Evolutionary conservation across 2,797 vertebrate species (phyloP), one percentile per base, ranked within the genome.

Genomic region (Rhinoraja longicauda): DNA sequence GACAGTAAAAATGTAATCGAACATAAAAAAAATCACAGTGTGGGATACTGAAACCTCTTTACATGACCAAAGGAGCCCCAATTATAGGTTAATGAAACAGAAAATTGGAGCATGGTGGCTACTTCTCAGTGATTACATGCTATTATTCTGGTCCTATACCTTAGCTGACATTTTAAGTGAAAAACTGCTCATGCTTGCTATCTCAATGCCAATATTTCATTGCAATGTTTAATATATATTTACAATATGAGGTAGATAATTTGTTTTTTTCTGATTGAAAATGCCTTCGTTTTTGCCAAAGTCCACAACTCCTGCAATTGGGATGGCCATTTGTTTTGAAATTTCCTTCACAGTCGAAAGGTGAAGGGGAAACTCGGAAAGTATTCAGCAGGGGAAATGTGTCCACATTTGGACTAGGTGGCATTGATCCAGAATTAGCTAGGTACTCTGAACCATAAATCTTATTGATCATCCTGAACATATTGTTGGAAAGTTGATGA

Each of bases 61-160:
- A 53, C 39, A 57, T 57, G 79, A 82, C 24, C 39, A 57, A 82
- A 64, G 62, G 10, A 88, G 15, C 6, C n/a, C 15, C 59, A 64
- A 88, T 88, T 64, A 88, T 88, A 32, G 7, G 84, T 88, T 88
- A 64, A 67, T 64, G 84, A 88, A 88, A 88, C 84, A 64, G 84
- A 88, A 88, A 88, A 64, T 88, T 64, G n/a, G 5, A 88, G 84
- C 59, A 88, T 64, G 7, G 59, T 88, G 45, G 84, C 59, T 64
- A 62, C 57, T n/a, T 64, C 29, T 1, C 59, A 88, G n/a, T 88
- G 59, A 88, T 64, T 36, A 67, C 59, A 64, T 64, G 84, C 59
- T 88, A 64, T 88, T 64, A 88, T 17, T 88, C 57, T 88, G 59
- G n/a, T 32, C 59, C 59, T 13, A 2, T 19, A 15, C 29, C 32